These are phyloP conservation scores for Cardiocondyla obscurior DNA, from an alignment of 1,140 invertebrate genomes.

Conservation along the genomic window DNA sequence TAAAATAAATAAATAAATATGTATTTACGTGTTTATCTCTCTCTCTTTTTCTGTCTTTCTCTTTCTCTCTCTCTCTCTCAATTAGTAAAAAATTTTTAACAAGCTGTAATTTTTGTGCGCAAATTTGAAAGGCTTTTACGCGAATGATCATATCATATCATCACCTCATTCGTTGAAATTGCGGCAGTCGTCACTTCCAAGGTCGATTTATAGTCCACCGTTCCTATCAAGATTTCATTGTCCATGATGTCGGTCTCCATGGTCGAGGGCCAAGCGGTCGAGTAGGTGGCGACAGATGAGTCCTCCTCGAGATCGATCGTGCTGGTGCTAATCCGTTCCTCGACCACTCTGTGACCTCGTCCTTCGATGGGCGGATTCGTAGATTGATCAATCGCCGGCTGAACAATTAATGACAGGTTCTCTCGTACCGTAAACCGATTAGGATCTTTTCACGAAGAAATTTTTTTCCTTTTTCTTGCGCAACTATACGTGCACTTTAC, in stretches of 20 bases:
- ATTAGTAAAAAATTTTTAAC: background rate
- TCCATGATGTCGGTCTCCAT: constrained; percentile 79
- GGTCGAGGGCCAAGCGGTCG: constrained; percentile 70
- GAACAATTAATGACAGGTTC: constrained; percentile 24
- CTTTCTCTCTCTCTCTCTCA: too few relatives aligned
- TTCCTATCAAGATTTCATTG: constrained; percentile 80
- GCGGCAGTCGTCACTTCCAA: constrained; percentile 61
- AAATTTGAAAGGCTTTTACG: background rate
- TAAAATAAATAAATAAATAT: background rate
- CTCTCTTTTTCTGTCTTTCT: too few relatives aligned
- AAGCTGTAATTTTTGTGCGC: background rate
- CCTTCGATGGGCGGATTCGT: constrained; percentile 74
- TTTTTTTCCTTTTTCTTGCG: background rate
- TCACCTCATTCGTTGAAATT: constrained; percentile 54
- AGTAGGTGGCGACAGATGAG: constrained; percentile 65
- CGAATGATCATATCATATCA: constrained; percentile 9
- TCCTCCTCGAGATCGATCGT: constrained; percentile 57
- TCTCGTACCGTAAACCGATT: background rate
- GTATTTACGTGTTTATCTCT: background rate
- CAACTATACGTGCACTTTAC: background rate
- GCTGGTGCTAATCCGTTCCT: constrained; percentile 60
- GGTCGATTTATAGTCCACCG: constrained; percentile 75
- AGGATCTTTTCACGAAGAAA: background rate
- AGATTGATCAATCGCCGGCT: constrained; percentile 67
- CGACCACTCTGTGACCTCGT: constrained; percentile 77